These are phyloP conservation scores for Okamejei kenojei DNA, from an alignment of 2,797 vertebrate genomes.

Conservation along the genomic window DNA sequence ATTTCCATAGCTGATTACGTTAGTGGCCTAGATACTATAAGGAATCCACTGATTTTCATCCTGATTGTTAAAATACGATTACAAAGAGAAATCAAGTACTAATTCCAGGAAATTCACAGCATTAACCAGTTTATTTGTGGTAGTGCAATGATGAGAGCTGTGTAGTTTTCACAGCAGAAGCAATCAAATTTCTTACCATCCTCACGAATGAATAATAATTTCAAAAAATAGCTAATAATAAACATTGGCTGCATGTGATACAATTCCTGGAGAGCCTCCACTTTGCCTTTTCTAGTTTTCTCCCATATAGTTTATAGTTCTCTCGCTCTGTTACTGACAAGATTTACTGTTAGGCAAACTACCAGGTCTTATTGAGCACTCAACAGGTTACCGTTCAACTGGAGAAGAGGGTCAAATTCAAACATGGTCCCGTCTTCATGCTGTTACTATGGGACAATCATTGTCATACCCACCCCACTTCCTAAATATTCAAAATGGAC, in stretches of 20 bases:
- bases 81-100: background rate
- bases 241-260: background rate
- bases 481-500: background rate
- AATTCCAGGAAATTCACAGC: background rate
- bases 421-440: no score
- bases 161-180: background rate
- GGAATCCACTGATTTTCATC: background rate
- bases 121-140: background rate
- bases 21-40: background rate
- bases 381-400: background rate
- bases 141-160: background rate
- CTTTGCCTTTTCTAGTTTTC: slow-evolving; percentile 6
- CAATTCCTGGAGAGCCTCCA: background rate
- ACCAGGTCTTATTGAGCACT: background rate
- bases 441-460: background rate
- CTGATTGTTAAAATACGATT: background rate
- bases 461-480: background rate
- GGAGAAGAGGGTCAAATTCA: background rate
- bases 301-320: no score
- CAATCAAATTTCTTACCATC: background rate
- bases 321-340: background rate
- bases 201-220: background rate
- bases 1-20: background rate
- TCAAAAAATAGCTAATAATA: background rate
- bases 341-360: background rate